These are phyloP conservation scores for Probaryconus sp. DNA, from an alignment of 1,140 invertebrate species.

Conservation along the genomic window DNA sequence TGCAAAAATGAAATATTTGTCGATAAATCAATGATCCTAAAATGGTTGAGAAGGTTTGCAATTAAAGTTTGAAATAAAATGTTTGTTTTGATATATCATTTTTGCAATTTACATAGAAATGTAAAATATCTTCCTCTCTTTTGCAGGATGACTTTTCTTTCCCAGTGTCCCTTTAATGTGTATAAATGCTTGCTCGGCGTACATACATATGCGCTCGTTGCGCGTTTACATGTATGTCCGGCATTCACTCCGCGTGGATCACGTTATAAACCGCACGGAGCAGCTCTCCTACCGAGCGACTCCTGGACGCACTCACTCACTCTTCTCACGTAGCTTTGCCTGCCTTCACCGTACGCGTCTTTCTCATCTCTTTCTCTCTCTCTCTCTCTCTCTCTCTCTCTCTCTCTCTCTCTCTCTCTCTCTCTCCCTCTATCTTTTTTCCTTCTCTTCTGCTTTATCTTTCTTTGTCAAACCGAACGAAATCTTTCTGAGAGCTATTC, in stretches of 20 bases:
- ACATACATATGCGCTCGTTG: conserved; percentile 5
- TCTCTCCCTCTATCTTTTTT: conserved; percentile 19
- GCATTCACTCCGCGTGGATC: conserved; percentile 49
- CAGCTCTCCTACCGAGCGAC: conserved; percentile 53
- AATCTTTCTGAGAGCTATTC: no score
- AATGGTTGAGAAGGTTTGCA: no score
- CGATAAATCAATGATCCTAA: no score
- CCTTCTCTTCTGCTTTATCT: not conserved
- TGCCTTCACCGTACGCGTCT: conserved; percentile 28
- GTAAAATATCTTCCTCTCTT: no score
- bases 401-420: not conserved
- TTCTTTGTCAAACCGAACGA: no score
- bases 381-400: conserved; percentile 1
- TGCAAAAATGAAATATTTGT: no score
- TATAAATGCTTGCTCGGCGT: conserved; percentile 22
- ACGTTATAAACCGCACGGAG: conserved; percentile 59
- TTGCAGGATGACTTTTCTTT: no score
- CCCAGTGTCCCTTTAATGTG: conserved; percentile 25
- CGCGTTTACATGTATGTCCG: conserved; percentile 50
- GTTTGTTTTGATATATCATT: no score
- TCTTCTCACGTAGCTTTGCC: conserved; percentile 35
- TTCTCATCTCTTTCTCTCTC: conserved; percentile 20
- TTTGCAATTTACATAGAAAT: no score
- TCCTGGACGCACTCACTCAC: conserved; percentile 34
- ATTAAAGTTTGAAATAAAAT: no score